Evolutionary conservation across 2,113 vertebrate species (phyloP), one percentile per base, ranked within the genome.

Genomic region (Trematomus loennbergii): DNA sequence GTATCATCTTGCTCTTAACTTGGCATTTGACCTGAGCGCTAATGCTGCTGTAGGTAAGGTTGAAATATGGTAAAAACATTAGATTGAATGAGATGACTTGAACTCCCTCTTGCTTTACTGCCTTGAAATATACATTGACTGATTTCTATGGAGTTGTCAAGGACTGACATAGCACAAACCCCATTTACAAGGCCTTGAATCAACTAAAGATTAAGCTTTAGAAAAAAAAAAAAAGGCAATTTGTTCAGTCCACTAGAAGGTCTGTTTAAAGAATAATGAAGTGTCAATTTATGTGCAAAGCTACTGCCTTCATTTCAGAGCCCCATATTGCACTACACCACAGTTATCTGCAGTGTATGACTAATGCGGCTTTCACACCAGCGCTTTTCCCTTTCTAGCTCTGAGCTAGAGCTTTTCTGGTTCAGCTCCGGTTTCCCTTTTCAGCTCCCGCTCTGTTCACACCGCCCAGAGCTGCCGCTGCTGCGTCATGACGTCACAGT

Each of bases 341-440:
- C 33, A 18, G 49, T 64, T 72, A 13, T 75, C 59, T 54, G 46
- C 46, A 71, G 29, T 53, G 17, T 73, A 53, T 66, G 73, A 67
- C 52, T 6, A 15, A 11, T n/a, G n/a, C n/a, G n/a, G n/a, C n/a
- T n/a, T n/a, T n/a, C n/a, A n/a, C n/a, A n/a, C n/a, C n/a, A n/a
- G n/a, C n/a, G n/a, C n/a, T n/a, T n/a, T n/a, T n/a, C n/a, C n/a
- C n/a, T n/a, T n/a, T n/a, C n/a, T n/a, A n/a, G n/a, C n/a, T n/a
- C n/a, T n/a, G n/a, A n/a, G n/a, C n/a, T n/a, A n/a, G n/a, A n/a
- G n/a, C n/a, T n/a, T n/a, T n/a, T n/a, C n/a, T n/a, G n/a, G n/a
- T n/a, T n/a, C n/a, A n/a, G n/a, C n/a, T n/a, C n/a, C n/a, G n/a
- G n/a, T n/a, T n/a, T n/a, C n/a, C n/a, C n/a, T n/a, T n/a, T n/a